These are phyloP conservation scores for Stichopus chloronotus DNA, from an alignment of 35 echinoderm and acorn worm species.

Conservation along the genomic window DNA sequence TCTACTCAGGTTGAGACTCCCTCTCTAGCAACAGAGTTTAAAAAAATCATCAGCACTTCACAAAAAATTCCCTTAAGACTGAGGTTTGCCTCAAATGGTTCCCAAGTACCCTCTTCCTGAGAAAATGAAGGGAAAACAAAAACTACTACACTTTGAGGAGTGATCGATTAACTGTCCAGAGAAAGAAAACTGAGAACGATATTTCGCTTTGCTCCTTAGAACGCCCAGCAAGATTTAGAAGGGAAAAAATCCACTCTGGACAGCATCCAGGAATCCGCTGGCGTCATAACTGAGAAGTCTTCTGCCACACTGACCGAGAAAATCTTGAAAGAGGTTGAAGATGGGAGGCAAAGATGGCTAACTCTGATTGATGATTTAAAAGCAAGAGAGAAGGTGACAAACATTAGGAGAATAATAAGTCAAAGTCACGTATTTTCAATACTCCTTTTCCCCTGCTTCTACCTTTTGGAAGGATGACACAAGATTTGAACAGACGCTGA, in stretches of 20 bases:
- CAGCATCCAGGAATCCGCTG: slow-evolving; percentile 47
- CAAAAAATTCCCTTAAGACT: too few relatives aligned
- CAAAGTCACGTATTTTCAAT: neutral
- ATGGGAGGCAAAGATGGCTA: slow-evolving; percentile 67
- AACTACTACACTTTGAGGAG: neutral
- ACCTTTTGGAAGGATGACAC: too few relatives aligned
- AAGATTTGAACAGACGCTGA: too few relatives aligned
- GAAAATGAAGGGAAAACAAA: too few relatives aligned
- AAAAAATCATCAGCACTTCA: too few relatives aligned
- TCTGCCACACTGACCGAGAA: slow-evolving; percentile 38
- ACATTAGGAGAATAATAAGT: neutral
- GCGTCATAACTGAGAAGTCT: slow-evolving; percentile 51
- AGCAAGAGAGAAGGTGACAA: slow-evolving; percentile 73
- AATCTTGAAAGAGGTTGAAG: slow-evolving; percentile 57
- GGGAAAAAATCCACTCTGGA: slow-evolving; percentile 67
- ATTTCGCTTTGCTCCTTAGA: slow-evolving; percentile 28
- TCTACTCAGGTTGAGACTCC: too few relatives aligned
- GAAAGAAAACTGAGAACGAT: neutral
- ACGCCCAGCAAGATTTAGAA: slow-evolving; percentile 67
- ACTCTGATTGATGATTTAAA: slow-evolving; percentile 56
- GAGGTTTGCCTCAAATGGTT: too few relatives aligned
- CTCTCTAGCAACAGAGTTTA: too few relatives aligned
- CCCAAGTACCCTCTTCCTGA: too few relatives aligned
- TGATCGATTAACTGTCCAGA: neutral
- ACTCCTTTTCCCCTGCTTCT: too few relatives aligned